Evolutionary conservation across 2,113 vertebrate genomes (phyloP).

Genomic region (Cephalopholis sonnerati): DNA sequence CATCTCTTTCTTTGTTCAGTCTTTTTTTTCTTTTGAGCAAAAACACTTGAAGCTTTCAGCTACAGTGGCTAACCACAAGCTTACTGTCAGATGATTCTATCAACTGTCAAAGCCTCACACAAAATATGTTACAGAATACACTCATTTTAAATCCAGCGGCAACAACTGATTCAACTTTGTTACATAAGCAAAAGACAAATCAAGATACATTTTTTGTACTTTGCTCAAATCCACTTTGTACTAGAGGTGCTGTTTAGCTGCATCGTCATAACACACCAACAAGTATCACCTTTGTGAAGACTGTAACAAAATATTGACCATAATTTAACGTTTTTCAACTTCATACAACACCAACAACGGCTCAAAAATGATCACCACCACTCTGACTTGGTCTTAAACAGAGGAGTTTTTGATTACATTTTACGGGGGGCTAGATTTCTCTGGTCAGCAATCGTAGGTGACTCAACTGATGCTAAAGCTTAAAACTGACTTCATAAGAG

Average conservation of each 20-base stretch:
- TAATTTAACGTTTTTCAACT: background rate
- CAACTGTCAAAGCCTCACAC: background rate
- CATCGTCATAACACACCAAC: too few relatives aligned
- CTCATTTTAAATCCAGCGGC: background rate
- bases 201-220: background rate
- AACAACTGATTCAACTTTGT: background rate
- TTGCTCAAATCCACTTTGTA: too few relatives aligned
- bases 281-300: background rate
- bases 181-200: background rate
- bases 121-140: background rate
- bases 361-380: background rate
- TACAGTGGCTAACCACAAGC: background rate
- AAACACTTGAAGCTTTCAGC: background rate
- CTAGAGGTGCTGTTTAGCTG: too few relatives aligned
- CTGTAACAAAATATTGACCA: background rate
- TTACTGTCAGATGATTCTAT: background rate
- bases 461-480: background rate
- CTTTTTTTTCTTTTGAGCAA: background rate
- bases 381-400: background rate
- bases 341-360: background rate
- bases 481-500: background rate
- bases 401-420: background rate
- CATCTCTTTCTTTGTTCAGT: background rate
- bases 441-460: background rate
- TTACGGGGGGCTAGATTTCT: background rate